These are phyloP conservation scores for Falco concolor DNA, from an alignment of 2,797 vertebrate species.

Conservation along the genomic window DNA sequence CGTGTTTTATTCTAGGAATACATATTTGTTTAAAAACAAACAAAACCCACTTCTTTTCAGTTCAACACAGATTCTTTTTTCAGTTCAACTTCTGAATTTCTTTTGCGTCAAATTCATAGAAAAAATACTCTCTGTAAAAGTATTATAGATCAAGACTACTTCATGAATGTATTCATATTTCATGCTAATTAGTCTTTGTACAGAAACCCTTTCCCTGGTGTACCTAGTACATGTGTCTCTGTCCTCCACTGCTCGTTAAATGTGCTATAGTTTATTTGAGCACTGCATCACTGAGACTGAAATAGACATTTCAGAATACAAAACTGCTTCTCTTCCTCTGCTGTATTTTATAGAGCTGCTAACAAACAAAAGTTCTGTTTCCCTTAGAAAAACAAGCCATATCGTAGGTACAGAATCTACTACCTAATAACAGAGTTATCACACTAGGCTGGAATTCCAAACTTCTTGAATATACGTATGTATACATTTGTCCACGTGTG, in stretches of 20 bases:
- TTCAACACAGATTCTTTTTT: conserved; percentile 54
- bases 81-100: conserved; percentile 54
- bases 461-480: background rate
- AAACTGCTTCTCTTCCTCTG: conserved; percentile 26
- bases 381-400: conserved; percentile 7
- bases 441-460: conserved; percentile 5
- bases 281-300: conserved; percentile 68
- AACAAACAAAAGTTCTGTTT: background rate
- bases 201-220: conserved; percentile 70
- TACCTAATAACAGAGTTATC: conserved; percentile 17
- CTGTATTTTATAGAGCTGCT: conserved; percentile 37
- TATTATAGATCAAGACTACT: conserved; percentile 73
- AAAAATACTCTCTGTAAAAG: conserved; percentile 65
- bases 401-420: background rate
- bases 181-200: conserved; percentile 78
- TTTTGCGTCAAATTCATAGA: conserved; percentile 54
- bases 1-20: conserved; percentile 1
- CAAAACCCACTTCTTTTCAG: background rate
- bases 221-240: conserved; percentile 76
- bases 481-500: background rate
- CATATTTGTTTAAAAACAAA: conserved; percentile 33
- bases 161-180: conserved; percentile 76
- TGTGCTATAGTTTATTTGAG: conserved; percentile 77
- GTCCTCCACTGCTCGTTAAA: conserved; percentile 82
- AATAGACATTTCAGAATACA: conserved; percentile 49